Evolutionary conservation across 2,113 vertebrate species (phyloP), one percentile per base, ranked within the genome.

Genomic region (Holacanthus passer): DNA sequence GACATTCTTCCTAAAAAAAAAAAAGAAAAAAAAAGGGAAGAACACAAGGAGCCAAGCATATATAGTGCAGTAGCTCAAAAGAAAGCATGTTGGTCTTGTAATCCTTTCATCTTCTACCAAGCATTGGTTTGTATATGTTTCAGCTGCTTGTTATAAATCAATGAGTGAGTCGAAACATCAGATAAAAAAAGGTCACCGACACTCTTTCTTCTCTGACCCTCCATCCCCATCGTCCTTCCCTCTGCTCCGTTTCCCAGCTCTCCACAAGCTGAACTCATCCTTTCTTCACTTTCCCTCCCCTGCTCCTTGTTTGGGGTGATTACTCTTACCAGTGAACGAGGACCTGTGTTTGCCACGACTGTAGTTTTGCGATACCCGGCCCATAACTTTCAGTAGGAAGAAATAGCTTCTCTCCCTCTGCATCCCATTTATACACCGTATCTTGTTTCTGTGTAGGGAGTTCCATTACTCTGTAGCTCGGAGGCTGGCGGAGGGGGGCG

Each of bases 401-500:
- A 94, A 93, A 92, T 89, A 91, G 89, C 85, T 88, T 82, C 81
- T 79, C 84, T 90, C 55, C 70, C 63, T 87, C 83, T 87, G 89
- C 85, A 87, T 90, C 90, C 87, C 90, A 93, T 95, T 93, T 93
- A 85, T 94, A 92, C 84, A 52, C 64, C 79, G 41, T 93, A 92
- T 95, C 91, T 93, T 93, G 88, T 93, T 94, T 77, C 89, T 81
- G 87, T 81, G 86, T 81, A 76, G 89, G 80, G 86, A 87, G 85
- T 82, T 91, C 91, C 87, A 92, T 93, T 94, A 94, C 90, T 92
- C 85, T 86, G 79, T 81, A 78, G 89, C 93, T 89, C 4, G n/a
- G 73, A 90, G 87, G 86, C 86, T 85, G 83, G 82, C 73, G 59
- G 84, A 82, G 85, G 71, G 70, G 77, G 75, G 35, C 8, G 67